Evolutionary conservation across 2,888 invertebrate genomes (phyloP).

Genomic region (Pheosia tremula): DNA sequence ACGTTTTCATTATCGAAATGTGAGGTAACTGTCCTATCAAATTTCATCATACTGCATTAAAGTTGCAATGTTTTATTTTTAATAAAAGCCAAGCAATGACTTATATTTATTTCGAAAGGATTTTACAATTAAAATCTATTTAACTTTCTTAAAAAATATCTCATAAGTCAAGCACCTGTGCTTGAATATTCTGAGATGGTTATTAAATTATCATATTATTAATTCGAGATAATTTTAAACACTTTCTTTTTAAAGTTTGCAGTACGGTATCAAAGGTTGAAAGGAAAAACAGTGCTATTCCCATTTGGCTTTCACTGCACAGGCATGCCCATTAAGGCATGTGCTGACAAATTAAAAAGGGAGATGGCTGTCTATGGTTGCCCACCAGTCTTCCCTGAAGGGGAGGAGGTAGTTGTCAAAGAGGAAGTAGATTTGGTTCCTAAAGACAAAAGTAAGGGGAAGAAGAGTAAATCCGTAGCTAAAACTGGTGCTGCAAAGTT

Average conservation of each 20-base stretch:
- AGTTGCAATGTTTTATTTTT: too few relatives aligned
- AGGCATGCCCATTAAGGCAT: conserved; percentile 99
- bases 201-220: too few relatives aligned
- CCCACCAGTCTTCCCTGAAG: conserved; percentile 95
- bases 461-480: conserved; percentile 97
- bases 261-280: conserved; percentile 94
- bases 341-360: conserved; percentile 97
- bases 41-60: not conserved
- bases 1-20: conserved; percentile 98
- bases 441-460: conserved; percentile 90
- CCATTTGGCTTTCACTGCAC: conserved; percentile 99
- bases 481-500: conserved; percentile 95
- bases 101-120: not conserved
- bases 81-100: not conserved
- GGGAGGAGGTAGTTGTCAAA: conserved; percentile 74
- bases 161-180: too few relatives aligned
- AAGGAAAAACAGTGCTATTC: conserved; percentile 95
- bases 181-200: too few relatives aligned
- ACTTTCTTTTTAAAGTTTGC: conserved; percentile 88
- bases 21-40: conserved; percentile 86
- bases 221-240: not conserved
- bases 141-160: too few relatives aligned
- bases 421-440: conserved; percentile 85
- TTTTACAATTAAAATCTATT: too few relatives aligned
- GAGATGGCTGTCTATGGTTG: conserved; percentile 96